Base-by-base conservation (phyloP, 1,140 invertebrate genomes). In the Lucilia cuprina region DNA sequence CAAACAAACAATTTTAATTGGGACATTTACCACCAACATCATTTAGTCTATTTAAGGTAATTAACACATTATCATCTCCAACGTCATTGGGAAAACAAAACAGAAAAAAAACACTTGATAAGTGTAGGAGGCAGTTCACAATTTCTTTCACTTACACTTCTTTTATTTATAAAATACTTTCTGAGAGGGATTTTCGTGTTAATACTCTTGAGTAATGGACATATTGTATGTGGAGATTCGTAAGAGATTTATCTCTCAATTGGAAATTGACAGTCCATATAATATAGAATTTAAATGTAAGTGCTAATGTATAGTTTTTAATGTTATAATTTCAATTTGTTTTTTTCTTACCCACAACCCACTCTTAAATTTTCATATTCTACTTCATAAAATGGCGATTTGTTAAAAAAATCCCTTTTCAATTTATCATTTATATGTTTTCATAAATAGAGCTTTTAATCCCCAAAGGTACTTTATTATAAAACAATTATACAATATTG, bases 201-300 rank as follows among this genome's bases (percentile, higher is more conserved):
- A 70, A 70, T 10, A 9, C 65, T 70, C 65, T 21, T 60, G 7
- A 49, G 30, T 60, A 83, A 85, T 85, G 84, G 84, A 83, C 21
- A 25, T 17, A 13, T 80, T 85, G 21, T 85, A 83, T 82, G 82
- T 85, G 9, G 35, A n/a, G 12, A 80, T 85, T 25, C 84, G 84
- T 25, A 83, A 82, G 55, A 83, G 77, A 34, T 85, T 49, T n/a
- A 83, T 85, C 19, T 85, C 82, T 1, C 50, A 78, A 30, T 70
- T 85, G 82, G 82, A 85, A 17, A 85, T 85, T 14, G 50, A 65
- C 9, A 65, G 82, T 30, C 82, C 82, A 17, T 85, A 80, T 74
- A 47, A 34, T 25, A 85, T 85, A 47, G 82, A 85, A 55, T 49
- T 85, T 78, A 41, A 80, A 49, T 85, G 84, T 85, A 74, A 85